These are phyloP conservation scores for Leptopterna dolabrata DNA, from an alignment of 2,888 invertebrate species.

Conservation along the genomic window DNA sequence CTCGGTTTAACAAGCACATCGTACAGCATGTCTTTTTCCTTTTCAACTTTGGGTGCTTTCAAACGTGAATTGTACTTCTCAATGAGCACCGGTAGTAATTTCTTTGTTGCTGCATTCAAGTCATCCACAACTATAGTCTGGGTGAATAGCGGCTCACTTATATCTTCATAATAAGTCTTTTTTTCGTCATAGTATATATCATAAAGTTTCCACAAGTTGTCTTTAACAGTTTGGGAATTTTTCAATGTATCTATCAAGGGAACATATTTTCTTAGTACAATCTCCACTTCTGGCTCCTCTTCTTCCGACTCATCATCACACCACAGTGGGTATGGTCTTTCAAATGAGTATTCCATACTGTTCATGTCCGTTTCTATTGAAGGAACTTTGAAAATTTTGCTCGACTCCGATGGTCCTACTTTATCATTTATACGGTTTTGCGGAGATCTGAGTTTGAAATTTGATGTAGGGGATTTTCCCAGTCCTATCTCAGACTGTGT, in stretches of 20 bases:
- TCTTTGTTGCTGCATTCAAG: background rate
- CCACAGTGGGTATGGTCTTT: background rate
- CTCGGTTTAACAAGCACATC: conserved; percentile 32
- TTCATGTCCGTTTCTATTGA: background rate
- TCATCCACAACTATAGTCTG: conserved; percentile 3
- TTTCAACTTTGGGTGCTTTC: background rate
- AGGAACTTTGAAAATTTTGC: background rate
- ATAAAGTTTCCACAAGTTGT: background rate
- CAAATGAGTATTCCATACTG: background rate
- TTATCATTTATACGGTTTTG: background rate
- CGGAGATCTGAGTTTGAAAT: background rate
- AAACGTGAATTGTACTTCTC: conserved; percentile 25
- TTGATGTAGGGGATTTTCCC: background rate
- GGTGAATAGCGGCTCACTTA: background rate
- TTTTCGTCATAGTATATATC: background rate
- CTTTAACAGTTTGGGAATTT: background rate
- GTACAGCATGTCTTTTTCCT: background rate
- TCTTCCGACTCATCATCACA: conserved; percentile 29
- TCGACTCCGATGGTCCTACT: background rate
- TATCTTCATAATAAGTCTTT: conserved; percentile 6
- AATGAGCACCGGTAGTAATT: conserved; percentile 15
- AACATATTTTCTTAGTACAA: background rate
- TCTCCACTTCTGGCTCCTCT: background rate
- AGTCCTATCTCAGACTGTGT: background rate
- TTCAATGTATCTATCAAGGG: conserved; percentile 23